Evolutionary conservation across 64 coral and sea anemone species (phyloP), one percentile per base, ranked within the genome.

Genomic region (Actinia equina): DNA sequence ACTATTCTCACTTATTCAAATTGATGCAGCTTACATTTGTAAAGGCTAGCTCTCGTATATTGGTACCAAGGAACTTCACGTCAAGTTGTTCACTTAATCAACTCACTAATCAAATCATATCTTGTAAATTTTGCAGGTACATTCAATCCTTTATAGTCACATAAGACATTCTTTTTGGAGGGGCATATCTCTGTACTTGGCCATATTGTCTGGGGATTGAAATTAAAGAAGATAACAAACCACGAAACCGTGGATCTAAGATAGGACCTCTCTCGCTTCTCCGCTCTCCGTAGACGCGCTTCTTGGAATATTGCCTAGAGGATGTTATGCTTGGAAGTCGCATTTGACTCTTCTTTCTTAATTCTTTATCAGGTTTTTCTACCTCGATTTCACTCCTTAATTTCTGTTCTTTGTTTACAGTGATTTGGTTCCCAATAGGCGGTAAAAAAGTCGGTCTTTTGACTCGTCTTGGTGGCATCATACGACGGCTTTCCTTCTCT

Each of bases 131-230:
- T 27, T 2, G 26, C 25, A 30, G 7, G 69, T 41, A 41, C 12
- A 46, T 15, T 81, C 45, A 52, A 9, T 81, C 19, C 10, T 80
- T 44, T 80, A 80, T 49, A 49, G 78, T 8, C 44, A 52, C 17
- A 80, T 49, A 80, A 49, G 78, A 30, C 78, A 80, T 0, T 80
- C 82, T 85, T 52, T 55, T 86, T 37, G 89, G 89, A 7, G 89
- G 89, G 0, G 89, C 89, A 79, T 26, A 91, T 51, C 89, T 85
- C 43, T 91, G 89, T 43, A 91, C 59, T 67, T 91, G 82, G 1
- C 83, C 71, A 58, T 77, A 91, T 61, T 85, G 57, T 77, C 60
- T 70, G 20, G 56, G 56, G 52, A 74, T 86, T 4, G 52, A 58
- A 57, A 91, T 79, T 43, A 91, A 86, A 52, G 26, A 77, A 60